Evolutionary conservation across 2,113 vertebrate species (phyloP), one percentile per base, ranked within the genome.

Genomic region (Strix aluco): DNA sequence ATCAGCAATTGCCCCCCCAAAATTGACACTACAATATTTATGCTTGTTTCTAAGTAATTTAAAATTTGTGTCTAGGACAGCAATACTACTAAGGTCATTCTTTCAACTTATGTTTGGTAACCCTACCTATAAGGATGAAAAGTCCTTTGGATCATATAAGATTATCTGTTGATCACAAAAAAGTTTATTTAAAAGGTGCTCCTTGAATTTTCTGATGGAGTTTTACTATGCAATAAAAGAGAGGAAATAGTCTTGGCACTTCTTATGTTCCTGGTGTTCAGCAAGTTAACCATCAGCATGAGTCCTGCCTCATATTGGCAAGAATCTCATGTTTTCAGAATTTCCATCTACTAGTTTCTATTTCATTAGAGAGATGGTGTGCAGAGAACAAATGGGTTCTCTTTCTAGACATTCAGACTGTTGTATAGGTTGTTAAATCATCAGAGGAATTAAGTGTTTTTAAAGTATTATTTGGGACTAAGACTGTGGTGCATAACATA

Each of bases 201-300:
- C 65, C 58, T 34, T 96, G 78, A 93, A 90, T 94, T 93, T 94
- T 96, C 63, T 96, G 95, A 97, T 94, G 73, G 58, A 81, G 91
- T 97, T 97, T 97, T 97, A 98, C 85, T 92, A 62, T 67, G 89
- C 92, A 95, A 71, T 97, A 98, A 97, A 97, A 97, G 81, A 93
- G 73, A 97, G 97, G 97, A 98, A 98, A 97, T 94, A 77, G 25
- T 59, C 78, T 97, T 96, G 95, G 97, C 97, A 95, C 83, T 88
- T 96, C 74, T 88, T 86, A 40, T 21, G 13, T 90, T 94, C 84
- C 87, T 85, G 80, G 81, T 63, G 40, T 94, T 98, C 81, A 75
- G 75, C 91, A 96, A 97, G 95, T 95, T 96, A 98, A 90, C 79
- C 61, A 94, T 95, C 96, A 96, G 94, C 79, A 49, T 9, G 72